Evolutionary conservation across 1,140 invertebrate genomes (phyloP), one percentile per base, ranked within the genome.

Genomic region (Lanistes nyassanus): DNA sequence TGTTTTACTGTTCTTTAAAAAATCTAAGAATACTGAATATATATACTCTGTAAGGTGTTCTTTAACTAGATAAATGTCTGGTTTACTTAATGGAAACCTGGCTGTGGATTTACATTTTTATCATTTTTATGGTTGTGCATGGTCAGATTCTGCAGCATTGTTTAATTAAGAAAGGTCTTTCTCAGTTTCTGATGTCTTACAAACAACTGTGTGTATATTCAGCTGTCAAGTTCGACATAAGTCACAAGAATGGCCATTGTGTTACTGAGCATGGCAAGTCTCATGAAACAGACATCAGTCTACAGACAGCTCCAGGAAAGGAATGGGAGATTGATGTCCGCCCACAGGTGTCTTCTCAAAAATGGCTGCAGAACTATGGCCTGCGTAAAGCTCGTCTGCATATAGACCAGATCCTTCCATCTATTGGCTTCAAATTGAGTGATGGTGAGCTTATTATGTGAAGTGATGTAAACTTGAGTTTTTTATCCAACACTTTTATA

Each of bases 361-460:
- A 86, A 75, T 89, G 88, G 88, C 74, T 89, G 4, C 81, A 84
- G 62, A 86, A 85, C 68, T 87, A 88, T 75, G 88, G 88, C 0
- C 80, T 90, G 31, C 81, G 83, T 60, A 83, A 83, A 65, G 86
- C 86, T 74, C 82, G 83, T 34, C 76, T 90, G 19, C 80, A 84
- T 16, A 76, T 89, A 34, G 67, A 82, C 42, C 82, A 86, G 64
- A 81, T 90, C n/a, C 69, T 89, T 26, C 84, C 84, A n/a, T 74
- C 79, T 29, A 85, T 90, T 73, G 88, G 88, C n/a, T 90, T 89
- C 73, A 88, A 88, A 78, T 82, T 86, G 36, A 81, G 77, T 78
- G 86, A 88, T 76, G 86, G 87, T 89, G 73, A 74, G 82, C 75
- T 31, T 68, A 29, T 42, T 65, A 6, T 42, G 31, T 37, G 31